phyloP scores from a whole-genome alignment of 1,140 invertebrate genomes.

The Pseudomyrmex pallidus region DNA sequence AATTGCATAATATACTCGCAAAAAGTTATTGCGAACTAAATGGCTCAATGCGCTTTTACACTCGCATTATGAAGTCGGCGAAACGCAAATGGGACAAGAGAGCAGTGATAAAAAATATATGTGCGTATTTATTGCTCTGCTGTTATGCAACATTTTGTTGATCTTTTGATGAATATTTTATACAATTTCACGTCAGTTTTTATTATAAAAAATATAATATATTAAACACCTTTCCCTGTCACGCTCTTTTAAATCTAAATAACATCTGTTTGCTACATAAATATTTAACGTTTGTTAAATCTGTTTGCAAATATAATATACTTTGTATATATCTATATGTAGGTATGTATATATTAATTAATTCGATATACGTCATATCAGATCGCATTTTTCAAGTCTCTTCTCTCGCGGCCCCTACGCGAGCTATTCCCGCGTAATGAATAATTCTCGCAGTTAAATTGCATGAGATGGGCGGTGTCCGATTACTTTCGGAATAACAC shows the following conservation, averaged over 20 bases:
- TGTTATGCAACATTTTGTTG: neutral
- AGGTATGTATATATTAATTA: conserved; percentile 1
- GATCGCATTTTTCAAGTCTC: conserved; percentile 27
- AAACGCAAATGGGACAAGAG: neutral
- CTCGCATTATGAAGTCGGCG: neutral
- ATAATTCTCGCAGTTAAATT: conserved; percentile 56
- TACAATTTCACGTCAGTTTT: conserved; percentile 2
- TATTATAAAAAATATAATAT: neutral
- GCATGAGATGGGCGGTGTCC: conserved; percentile 51
- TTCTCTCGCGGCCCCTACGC: conserved; percentile 4
- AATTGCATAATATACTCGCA: conserved; percentile 31
- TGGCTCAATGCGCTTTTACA: neutral
- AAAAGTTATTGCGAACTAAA: conserved; percentile 8
- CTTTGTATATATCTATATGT: neutral
- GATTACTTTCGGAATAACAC: conserved; percentile 54
- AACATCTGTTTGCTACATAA: neutral
- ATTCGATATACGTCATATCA: conserved; percentile 37
- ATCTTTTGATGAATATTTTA: neutral
- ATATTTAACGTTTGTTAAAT: neutral
- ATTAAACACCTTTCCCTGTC: neutral
- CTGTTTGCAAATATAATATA: too few species aligned
- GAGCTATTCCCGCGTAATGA: conserved; percentile 41
- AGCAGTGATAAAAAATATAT: neutral
- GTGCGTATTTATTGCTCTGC: neutral
- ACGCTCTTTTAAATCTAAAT: neutral